Evolutionary conservation across 2,797 vertebrate genomes (phyloP).

Genomic region (Acanthornis magna): DNA sequence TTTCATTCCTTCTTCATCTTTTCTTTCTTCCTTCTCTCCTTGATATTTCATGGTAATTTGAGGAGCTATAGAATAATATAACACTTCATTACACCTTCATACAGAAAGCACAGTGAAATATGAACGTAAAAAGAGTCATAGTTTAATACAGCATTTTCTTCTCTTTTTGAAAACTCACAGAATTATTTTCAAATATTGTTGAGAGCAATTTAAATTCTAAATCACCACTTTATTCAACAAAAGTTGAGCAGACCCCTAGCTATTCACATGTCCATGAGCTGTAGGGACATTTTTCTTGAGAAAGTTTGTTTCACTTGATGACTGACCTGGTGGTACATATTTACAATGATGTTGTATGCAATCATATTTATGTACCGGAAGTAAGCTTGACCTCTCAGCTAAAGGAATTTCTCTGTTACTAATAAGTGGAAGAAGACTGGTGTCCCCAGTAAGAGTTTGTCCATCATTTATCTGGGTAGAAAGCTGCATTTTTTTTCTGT

Average conservation of each 20-base stretch:
- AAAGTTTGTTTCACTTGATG: neutral
- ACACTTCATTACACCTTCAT: neutral
- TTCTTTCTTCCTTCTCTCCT: neutral
- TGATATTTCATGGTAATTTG: neutral
- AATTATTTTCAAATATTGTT: neutral
- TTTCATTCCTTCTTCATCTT: neutral
- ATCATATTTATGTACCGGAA: neutral
- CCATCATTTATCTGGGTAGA: neutral
- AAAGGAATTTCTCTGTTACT: neutral
- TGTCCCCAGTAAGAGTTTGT: neutral
- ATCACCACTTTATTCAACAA: conserved; percentile 27
- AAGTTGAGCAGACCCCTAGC: neutral
- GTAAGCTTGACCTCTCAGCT: neutral
- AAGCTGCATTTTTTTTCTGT: neutral
- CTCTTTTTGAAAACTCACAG: neutral
- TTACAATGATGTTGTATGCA: neutral
- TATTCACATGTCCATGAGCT: neutral
- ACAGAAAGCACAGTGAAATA: neutral
- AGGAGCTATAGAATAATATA: neutral
- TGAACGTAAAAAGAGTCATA: neutral
- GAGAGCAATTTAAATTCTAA: neutral
- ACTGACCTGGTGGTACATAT: neutral
- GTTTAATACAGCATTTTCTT: neutral
- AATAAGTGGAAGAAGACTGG: neutral
- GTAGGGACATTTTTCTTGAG: neutral